Evolutionary conservation across 2,113 vertebrate species (phyloP).

Genomic region (Apteryx mantelli): DNA sequence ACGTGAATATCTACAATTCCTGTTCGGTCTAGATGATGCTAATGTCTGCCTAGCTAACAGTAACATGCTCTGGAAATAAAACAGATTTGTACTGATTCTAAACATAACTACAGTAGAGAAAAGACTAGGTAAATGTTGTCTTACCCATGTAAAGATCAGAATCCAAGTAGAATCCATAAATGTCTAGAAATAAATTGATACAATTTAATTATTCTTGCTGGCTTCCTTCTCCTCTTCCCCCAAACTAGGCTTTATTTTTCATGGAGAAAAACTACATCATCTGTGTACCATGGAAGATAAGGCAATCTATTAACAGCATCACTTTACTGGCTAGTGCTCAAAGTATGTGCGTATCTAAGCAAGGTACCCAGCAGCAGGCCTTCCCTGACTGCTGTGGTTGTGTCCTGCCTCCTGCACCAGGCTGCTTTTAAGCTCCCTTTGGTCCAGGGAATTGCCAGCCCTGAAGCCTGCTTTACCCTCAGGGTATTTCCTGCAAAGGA

Average conservation of each 20-base stretch:
- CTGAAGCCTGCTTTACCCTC: background rate
- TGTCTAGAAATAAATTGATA: constrained; percentile 49
- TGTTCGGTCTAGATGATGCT: background rate
- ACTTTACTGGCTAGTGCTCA: fast-evolving
- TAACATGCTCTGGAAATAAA: background rate
- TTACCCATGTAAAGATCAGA: constrained; percentile 44
- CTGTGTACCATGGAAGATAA: background rate
- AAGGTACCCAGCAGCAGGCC: background rate
- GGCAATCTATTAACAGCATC: background rate
- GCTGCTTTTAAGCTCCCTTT: background rate
- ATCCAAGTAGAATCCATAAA: background rate
- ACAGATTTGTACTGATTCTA: background rate
- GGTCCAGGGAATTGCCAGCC: background rate
- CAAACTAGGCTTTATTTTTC: background rate
- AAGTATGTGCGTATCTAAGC: fast-evolving
- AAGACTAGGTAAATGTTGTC: background rate
- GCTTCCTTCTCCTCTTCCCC: background rate
- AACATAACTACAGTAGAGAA: background rate
- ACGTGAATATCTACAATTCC: background rate
- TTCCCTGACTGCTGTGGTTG: background rate
- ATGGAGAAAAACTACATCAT: background rate
- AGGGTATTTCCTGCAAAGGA: background rate
- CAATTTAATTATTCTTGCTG: constrained; percentile 4
- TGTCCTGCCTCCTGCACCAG: background rate
- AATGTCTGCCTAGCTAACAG: background rate